Evolutionary conservation across 2,113 vertebrate genomes (phyloP).

Genomic region (Carollia perspicillata): DNA sequence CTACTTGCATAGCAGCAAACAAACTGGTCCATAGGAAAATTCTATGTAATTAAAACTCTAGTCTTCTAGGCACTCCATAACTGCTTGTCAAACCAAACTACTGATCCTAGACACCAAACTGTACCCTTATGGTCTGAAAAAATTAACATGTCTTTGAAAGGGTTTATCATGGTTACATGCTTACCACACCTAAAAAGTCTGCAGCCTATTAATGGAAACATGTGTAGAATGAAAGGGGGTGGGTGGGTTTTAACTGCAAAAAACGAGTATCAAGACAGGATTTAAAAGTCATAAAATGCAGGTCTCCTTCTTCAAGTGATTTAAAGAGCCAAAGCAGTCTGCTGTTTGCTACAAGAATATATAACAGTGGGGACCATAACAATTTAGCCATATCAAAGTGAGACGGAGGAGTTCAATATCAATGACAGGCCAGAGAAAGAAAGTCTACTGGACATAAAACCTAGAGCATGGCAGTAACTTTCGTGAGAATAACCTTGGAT

Average conservation of each 20-base stretch:
- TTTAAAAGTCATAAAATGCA: constrained; percentile 65
- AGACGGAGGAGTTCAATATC: not conserved
- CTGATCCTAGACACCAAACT: not conserved
- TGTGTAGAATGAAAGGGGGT: constrained; percentile 49
- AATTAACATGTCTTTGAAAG: constrained; percentile 13
- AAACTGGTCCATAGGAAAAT: not conserved
- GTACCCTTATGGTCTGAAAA: constrained; percentile 32
- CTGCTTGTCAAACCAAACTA: constrained; percentile 21
- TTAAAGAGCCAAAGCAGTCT: constrained; percentile 46
- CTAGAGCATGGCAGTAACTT: not conserved
- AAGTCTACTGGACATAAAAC: not conserved
- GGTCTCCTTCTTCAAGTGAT: constrained; percentile 61
- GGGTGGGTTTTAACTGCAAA: constrained; percentile 31
- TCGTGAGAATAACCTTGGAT: not conserved
- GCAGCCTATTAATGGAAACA: constrained; percentile 61
- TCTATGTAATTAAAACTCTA: not conserved
- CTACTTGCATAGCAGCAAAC: not conserved
- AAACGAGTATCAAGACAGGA: constrained; percentile 59
- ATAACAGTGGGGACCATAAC: not conserved
- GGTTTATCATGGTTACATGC: constrained; percentile 36
- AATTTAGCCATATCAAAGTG: not conserved
- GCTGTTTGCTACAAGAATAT: constrained; percentile 56
- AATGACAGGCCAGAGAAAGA: not conserved
- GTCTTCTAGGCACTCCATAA: not conserved
- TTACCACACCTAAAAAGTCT: constrained; percentile 47